Evolutionary conservation across 1,140 invertebrate genomes (phyloP).

Genomic region (Aphis gossypii): DNA sequence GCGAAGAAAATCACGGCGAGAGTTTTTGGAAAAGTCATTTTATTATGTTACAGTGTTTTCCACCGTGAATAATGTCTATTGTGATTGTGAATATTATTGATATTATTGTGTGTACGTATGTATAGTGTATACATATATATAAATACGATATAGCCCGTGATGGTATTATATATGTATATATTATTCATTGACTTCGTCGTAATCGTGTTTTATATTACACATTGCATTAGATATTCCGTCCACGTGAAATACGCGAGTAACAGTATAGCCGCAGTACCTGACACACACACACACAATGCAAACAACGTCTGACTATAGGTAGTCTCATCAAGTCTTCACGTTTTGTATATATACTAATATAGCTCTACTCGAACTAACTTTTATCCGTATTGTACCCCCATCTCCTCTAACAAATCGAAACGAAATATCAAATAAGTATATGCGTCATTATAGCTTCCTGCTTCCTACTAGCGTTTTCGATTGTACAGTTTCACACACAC

Average conservation of each 20-base stretch:
- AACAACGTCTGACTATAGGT: neutral
- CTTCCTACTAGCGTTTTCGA: neutral
- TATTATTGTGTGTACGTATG: too few species aligned
- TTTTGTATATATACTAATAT: neutral
- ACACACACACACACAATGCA: neutral
- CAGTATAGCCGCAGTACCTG: neutral
- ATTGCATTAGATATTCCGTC: constrained; percentile 5
- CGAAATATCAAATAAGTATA: neutral
- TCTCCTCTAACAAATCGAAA: neutral
- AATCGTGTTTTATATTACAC: neutral
- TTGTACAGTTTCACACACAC: neutral
- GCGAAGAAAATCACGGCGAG: neutral
- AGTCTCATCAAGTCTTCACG: neutral
- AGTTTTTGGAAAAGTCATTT: neutral
- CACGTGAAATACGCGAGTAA: neutral
- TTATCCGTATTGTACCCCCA: neutral
- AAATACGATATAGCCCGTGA: too few species aligned
- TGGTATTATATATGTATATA: neutral
- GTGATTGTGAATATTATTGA: neutral
- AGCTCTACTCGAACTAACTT: neutral
- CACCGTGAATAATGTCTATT: neutral
- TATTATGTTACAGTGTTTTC: neutral
- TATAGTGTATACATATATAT: too few species aligned
- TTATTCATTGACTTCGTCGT: neutral
- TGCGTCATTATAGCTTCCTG: neutral